Percentiles rank a stretch among this genome's conserved stretches.
Evolutionary conservation across 2,113 vertebrate genomes (phyloP).

Genomic region (Lethenteron camtschaticum): DNA sequence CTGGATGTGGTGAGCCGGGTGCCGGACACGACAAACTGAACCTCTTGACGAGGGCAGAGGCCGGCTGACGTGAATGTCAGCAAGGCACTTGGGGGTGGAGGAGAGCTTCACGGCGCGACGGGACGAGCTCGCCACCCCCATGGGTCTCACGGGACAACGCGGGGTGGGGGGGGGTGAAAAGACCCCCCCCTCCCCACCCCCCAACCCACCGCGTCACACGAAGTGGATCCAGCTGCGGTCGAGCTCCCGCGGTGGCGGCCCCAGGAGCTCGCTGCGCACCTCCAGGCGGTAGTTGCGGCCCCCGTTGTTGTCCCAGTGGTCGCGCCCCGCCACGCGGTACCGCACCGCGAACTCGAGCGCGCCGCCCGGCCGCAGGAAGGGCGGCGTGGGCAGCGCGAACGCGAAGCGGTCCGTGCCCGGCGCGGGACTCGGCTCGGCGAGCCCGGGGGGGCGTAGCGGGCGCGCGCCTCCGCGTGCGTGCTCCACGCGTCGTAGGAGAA

Average conservation of each 20-base stretch:
- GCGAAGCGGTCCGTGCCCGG: slow-evolving; percentile 36
- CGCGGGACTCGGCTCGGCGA: background rate
- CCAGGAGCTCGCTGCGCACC: slow-evolving; percentile 41
- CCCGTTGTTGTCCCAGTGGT: slow-evolving; percentile 70
- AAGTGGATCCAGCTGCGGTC: slow-evolving; percentile 80
- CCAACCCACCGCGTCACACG: slow-evolving; percentile 23
- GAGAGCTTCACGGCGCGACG: too few species aligned
- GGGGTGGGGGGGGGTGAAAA: too few species aligned
- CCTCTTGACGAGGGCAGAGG: too few species aligned
- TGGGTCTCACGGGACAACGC: too few species aligned
- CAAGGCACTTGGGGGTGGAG: too few species aligned
- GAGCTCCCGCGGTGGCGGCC: slow-evolving; percentile 51
- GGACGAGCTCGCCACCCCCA: too few species aligned
- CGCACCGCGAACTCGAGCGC: slow-evolving; percentile 50
- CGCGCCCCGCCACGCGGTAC: slow-evolving; percentile 30
- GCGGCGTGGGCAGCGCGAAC: slow-evolving; percentile 55
- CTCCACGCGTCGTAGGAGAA: slow-evolving; percentile 71
- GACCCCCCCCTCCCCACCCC: too few species aligned
- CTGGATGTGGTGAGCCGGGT: too few species aligned
- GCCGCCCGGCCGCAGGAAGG: slow-evolving; percentile 46
- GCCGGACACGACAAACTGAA: too few species aligned
- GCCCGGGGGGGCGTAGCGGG: slow-evolving; percentile 34
- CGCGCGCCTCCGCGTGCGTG: slow-evolving; percentile 26
- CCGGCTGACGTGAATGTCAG: too few species aligned
- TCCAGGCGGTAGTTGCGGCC: slow-evolving; percentile 54